phyloP scores from a whole-genome alignment of 1,140 invertebrate genomes.

The Drosophila nigrodunni region DNA sequence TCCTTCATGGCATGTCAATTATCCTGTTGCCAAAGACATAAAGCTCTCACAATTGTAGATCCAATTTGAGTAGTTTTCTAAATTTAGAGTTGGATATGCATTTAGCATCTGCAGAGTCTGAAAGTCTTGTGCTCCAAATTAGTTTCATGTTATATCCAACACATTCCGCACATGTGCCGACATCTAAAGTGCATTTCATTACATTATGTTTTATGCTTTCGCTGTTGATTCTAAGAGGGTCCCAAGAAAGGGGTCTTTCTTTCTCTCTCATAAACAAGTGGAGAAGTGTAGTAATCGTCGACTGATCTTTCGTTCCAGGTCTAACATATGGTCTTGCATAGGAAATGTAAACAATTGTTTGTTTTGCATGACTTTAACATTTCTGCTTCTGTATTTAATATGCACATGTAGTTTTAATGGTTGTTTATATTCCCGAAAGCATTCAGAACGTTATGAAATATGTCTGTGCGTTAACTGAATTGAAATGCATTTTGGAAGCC shows the following conservation, averaged over 20 bases:
- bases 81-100: background rate
- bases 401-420: conserved; percentile 34
- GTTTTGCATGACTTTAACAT: conserved; percentile 50
- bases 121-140: conserved; percentile 1
- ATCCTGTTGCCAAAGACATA: background rate
- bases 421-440: conserved; percentile 19
- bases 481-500: conserved; percentile 23
- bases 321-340: conserved; percentile 25
- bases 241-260: too few relatives aligned
- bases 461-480: conserved; percentile 11
- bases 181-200: conserved; percentile 23
- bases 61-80: too few relatives aligned
- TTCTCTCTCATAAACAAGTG: background rate
- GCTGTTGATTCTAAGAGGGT: background rate
- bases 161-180: conserved; percentile 23
- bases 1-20: conserved; percentile 1
- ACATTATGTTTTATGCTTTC: conserved; percentile 5
- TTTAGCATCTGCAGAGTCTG: conserved; percentile 3
- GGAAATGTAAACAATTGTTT: conserved; percentile 72
- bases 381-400: conserved; percentile 20
- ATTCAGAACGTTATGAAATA: conserved; percentile 5
- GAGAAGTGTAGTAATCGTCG: background rate
- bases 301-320: conserved; percentile 9
- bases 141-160: background rate
- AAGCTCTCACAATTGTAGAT: background rate